Base-by-base conservation (phyloP, 2,888 invertebrate genomes). In the Gortyna flavago region DNA sequence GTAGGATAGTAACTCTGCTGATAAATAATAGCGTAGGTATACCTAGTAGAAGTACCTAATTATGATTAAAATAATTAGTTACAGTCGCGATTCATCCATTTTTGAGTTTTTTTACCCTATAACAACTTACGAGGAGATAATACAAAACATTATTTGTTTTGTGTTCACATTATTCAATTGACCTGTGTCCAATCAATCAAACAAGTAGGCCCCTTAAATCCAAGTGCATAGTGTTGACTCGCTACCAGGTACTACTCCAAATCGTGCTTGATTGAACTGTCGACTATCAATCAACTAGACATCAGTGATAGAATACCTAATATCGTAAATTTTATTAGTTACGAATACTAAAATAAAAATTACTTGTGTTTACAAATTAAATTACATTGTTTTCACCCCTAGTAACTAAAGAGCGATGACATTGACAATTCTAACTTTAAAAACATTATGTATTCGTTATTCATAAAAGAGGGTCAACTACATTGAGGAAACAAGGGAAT, bases 391-490 rank as follows among this genome's bases (percentile, higher is more conserved):
- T 32, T 38, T 38, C 16, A 48, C 54, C 54, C 62, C 25, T 25
- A 29, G 25, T 16, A 78, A 25, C 21, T 0, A 16, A 21, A 61
- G 44, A 54, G 38, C 59, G 29, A 59, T 82, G 61, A 74, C 64
- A 71, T 62, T 61, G 48, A 71, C 8, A 29, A 61, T 61, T 54
- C 13, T 62, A 64, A 80, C 61, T n/a, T 32, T 29, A 51, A 81
- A 38, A 38, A 74, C 5, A n/a, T 18, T 48, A n/a, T n/a, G n/a
- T n/a, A 67, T 64, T 44, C 71, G 35, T 66, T 48, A 62, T 59
- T 69, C 54, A 74, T 38, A 75, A 67, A 70, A 67, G 57, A 74
- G 76, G 87, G 85, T 77, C 61, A 72, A 48, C 21, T 72, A 51
- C 44, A 77, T 59, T 41, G 32, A 57, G 54, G 59, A 74, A 9